Base-by-base conservation (phyloP, 2,113 vertebrate genomes). In the Osmerus eperlanus region DNA sequence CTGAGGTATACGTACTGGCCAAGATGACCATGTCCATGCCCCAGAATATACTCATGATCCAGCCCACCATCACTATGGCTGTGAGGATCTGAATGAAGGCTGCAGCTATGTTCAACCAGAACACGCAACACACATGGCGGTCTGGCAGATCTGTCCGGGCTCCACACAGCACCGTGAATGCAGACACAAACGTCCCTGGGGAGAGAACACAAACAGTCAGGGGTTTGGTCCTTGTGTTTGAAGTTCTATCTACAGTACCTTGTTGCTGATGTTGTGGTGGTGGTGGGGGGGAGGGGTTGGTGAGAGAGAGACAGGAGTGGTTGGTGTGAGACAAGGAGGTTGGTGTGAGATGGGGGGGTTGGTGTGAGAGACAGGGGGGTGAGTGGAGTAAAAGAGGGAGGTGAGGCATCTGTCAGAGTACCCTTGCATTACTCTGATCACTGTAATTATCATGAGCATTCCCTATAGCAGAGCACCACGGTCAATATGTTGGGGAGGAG, bases 11-110 rank as follows among this genome's bases (percentile, higher is more conserved):
- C 97, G 94, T 89, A 99, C 97, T 99, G 85, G 97, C 96, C 0
- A 99, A 93, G 75, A 99, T 98, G 90, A 99, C 97, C 97, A 99
- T 99, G 90, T 99, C 97, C 97, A 99, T 99, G 56, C 97, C 97
- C 97, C 97, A 99, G 79, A 99, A 99, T 92, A 99, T 99, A 86
- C 97, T 99, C 97, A 99, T 98, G 90, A 99, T 97, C 97, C 97
- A 99, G 67, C 97, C 97, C 65, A 99, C 97, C 96, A 99, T 98
- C 82, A 98, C 95, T 0, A 99, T 93, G 1, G 97, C 97, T 0
- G 97, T 99, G 80, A 97, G 91, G 75, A 98, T 93, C 92, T 99
- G 97, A 87, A 99, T 97, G 80, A 99, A 90, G 11, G 97, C 97
- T 0, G 97, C 97, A 0, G 96, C 97, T 5, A 99, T 92, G 84